Conservation (phyloP, 2,797 vertebrate genomes). For the Rhinatrema bivittatum region DNA sequence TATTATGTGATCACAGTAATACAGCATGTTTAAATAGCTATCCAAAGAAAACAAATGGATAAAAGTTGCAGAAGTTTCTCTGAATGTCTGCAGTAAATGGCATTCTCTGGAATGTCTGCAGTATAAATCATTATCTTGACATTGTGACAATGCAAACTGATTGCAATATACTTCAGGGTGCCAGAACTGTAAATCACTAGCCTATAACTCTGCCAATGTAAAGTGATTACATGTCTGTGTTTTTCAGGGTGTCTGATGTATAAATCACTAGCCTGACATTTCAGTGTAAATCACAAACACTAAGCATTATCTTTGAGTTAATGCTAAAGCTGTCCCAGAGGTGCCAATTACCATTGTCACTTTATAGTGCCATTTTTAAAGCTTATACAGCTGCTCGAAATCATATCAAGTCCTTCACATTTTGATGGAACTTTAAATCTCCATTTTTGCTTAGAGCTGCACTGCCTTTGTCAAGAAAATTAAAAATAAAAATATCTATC, state of each 20-base stretch:
- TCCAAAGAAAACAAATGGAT: no score
- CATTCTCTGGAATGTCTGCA: slow-evolving; percentile 5
- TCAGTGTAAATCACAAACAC: neutral
- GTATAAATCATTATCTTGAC: neutral
- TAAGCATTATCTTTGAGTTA: neutral
- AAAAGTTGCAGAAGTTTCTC: no score
- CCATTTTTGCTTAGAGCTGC: no score
- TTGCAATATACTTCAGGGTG: slow-evolving; percentile 2
- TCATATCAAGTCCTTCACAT: no score
- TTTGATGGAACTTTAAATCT: no score
- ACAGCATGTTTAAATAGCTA: no score
- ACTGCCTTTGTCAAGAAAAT: no score
- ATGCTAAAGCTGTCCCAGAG: neutral
- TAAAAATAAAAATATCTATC: no score
- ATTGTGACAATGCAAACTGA: slow-evolving; percentile 21
- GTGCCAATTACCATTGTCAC: neutral
- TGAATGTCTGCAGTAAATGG: no score
- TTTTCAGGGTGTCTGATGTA: slow-evolving; percentile 14
- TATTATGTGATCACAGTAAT: no score
- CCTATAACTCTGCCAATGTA: slow-evolving; percentile 3
- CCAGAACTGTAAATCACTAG: slow-evolving; percentile 10
- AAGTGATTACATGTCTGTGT: slow-evolving; percentile 9
- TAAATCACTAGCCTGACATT: slow-evolving; percentile 1
- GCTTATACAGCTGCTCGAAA: no score
- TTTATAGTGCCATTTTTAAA: neutral